Conservation (phyloP, 2,888 invertebrate species). For the Ophion ellenae region DNA sequence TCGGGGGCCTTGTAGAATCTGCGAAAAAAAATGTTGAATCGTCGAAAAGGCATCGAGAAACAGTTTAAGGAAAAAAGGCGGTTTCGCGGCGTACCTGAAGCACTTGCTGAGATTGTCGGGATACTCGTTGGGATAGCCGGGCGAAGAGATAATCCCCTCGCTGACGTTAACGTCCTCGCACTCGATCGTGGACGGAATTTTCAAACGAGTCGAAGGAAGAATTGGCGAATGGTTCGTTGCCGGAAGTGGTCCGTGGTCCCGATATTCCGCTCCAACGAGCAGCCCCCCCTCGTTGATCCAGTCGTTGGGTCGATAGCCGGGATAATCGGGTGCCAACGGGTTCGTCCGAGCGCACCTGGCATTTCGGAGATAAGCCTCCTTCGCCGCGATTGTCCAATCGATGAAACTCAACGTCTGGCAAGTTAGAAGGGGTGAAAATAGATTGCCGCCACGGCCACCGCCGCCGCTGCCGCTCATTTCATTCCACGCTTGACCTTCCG, state of each 20-base stretch:
- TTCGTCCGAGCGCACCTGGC: constrained; percentile 68
- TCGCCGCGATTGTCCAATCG: constrained; percentile 76
- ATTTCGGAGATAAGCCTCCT: constrained; percentile 72
- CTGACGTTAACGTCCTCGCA: constrained; percentile 79
- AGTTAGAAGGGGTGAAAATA: constrained; percentile 46
- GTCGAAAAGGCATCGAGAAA: neutral
- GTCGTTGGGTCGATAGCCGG: constrained; percentile 28
- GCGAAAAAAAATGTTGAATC: constrained; percentile 61
- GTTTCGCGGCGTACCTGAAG: constrained; percentile 81
- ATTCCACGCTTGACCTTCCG: constrained; percentile 7
- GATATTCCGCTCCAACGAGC: neutral
- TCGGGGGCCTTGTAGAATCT: constrained; percentile 83
- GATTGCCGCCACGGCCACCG: constrained; percentile 23
- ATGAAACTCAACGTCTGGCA: constrained; percentile 74
- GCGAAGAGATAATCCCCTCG: constrained; percentile 83
- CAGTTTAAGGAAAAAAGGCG: neutral
- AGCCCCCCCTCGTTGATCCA: neutral
- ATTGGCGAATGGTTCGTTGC: neutral
- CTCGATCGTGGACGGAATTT: constrained; percentile 60
- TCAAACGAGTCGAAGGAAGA: constrained; percentile 41
- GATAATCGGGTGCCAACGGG: neutral
- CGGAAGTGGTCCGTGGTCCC: neutral
- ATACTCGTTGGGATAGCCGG: constrained; percentile 84
- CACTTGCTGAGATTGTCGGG: constrained; percentile 82
- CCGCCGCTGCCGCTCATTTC: neutral